These are phyloP conservation scores for Balearica regulorum DNA, from an alignment of 2,797 vertebrate species.

Conservation along the genomic window DNA sequence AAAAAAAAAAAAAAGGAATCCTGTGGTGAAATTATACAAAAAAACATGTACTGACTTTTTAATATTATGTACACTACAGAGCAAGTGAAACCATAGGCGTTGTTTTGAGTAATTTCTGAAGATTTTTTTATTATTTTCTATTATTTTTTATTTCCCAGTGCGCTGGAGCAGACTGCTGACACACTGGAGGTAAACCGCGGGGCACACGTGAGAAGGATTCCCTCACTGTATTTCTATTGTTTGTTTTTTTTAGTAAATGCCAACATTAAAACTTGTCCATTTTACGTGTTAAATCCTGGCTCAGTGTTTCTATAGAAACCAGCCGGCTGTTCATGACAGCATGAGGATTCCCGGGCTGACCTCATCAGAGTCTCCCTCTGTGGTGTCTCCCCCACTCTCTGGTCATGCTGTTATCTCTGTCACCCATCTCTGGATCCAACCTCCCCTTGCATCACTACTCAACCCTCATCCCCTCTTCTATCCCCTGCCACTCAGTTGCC, in stretches of 20 bases:
- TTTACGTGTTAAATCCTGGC: background rate
- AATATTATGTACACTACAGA: background rate
- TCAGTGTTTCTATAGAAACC: background rate
- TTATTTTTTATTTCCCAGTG: background rate
- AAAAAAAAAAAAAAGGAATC: too few species aligned
- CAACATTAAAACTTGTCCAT: background rate
- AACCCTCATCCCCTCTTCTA: background rate
- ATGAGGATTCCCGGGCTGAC: constrained; percentile 27
- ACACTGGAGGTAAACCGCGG: background rate
- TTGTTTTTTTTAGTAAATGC: background rate
- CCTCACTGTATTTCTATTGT: background rate
- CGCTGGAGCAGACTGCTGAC: background rate
- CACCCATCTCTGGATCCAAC: fast-evolving
- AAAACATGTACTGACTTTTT: background rate
- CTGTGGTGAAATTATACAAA: background rate
- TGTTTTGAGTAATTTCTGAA: background rate
- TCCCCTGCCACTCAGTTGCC: background rate
- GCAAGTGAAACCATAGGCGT: background rate
- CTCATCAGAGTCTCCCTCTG: background rate
- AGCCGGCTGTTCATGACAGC: background rate
- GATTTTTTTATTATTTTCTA: background rate
- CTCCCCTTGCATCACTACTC: background rate
- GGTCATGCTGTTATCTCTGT: background rate
- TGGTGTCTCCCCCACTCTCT: background rate
- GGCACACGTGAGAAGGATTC: background rate